Conservation (phyloP, 2,888 invertebrate genomes). For the Nomada ferruginata region DNA sequence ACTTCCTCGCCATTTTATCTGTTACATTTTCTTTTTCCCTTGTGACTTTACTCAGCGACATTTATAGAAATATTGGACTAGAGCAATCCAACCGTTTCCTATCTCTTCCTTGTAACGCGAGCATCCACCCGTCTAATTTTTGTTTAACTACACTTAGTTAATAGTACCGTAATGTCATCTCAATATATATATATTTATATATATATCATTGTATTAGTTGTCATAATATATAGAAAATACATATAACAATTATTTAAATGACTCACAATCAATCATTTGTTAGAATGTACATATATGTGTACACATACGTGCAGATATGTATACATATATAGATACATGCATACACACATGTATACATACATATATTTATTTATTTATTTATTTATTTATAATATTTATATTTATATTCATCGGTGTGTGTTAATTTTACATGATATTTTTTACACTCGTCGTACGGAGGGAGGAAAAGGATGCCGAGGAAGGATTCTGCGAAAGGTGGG, state of each 20-base stretch:
- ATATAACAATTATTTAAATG: constrained; percentile 84
- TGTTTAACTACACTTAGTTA: constrained; percentile 80
- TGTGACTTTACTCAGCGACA: constrained; percentile 55
- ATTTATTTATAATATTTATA: constrained; percentile 57
- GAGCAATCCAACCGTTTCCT: constrained; percentile 69
- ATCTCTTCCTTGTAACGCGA: constrained; percentile 54
- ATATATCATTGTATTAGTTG: constrained; percentile 78
- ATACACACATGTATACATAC: constrained; percentile 45
- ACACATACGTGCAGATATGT: constrained; percentile 35
- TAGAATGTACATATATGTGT: constrained; percentile 40
- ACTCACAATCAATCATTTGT: constrained; percentile 81
- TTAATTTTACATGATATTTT: constrained; percentile 81
- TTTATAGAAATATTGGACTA: constrained; percentile 78
- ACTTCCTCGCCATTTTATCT: constrained; percentile 22
- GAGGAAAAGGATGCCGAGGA: constrained; percentile 71
- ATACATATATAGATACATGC: constrained; percentile 41
- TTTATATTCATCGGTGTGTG: constrained; percentile 73
- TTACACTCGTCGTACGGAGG: constrained; percentile 76
- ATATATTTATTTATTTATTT: constrained; percentile 54
- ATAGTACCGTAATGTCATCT: constrained; percentile 82
- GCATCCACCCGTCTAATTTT: constrained; percentile 42
- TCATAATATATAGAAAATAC: constrained; percentile 83
- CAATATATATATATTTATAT: constrained; percentile 61
- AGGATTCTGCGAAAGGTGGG: constrained; percentile 50
- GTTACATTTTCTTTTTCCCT: constrained; percentile 5